Base-by-base conservation (phyloP, 2,888 invertebrate genomes). In the Cosmia trapezina region DNA sequence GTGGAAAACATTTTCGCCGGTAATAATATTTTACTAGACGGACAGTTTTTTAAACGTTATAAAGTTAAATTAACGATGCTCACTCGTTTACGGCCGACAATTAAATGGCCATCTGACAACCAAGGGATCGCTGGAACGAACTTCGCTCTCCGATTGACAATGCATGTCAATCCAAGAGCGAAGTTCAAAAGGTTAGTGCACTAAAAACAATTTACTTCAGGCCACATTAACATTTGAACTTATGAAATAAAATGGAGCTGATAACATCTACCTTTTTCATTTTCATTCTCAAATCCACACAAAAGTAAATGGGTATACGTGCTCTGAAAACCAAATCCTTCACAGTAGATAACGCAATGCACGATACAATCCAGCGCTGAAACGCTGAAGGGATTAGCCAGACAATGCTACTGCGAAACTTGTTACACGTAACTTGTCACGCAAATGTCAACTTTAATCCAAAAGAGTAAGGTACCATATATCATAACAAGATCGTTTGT, bases 321-420 rank as follows among this genome's bases (percentile, higher is more conserved):
- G 63, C 76, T 54, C 69, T 56, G 68, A 68, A 76, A 76, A 64
- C 74, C 68, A 75, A 71, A 73, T 70, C 51, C 61, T 66, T 22
- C 33, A 63, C 57, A 66, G 68, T 64, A 75, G 79, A 86, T 78
- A 81, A 70, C 78, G 75, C 79, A 78, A 66, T 70, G 76, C 76
- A 78, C 79, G 72, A 73, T 78, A 80, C 73, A 77, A 83, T 83
- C 56, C 78, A 78, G 72, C 74, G 78, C 60, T 75, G 74, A 75
- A 64, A 62, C 76, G 69, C 64, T 73, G 69, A 76, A 78, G 69
- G 77, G 81, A 83, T 87, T 88, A 81, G 41, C 81, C 78, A 86
- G 77, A 83, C 82, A 85, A 84, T 83, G 72, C 70, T 70, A 81
- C 74, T 72, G 70, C 70, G 75, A 84, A 80, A 76, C 76, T 78